Evolutionary conservation across 2,888 invertebrate genomes (phyloP), one percentile per base, ranked within the genome.

Genomic region (Apeira syringaria): DNA sequence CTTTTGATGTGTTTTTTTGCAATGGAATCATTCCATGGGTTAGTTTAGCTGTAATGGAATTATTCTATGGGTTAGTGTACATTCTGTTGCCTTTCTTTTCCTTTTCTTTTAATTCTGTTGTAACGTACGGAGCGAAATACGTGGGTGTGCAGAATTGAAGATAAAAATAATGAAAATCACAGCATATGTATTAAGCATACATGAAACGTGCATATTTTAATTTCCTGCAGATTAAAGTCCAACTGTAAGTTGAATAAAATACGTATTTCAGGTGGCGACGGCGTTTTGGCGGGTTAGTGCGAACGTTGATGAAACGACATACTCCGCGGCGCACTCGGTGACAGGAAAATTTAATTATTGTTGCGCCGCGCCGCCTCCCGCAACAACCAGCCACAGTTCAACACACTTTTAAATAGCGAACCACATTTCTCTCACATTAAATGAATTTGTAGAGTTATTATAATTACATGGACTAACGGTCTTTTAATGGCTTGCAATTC

Each of bases 331-430:
- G 71, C 77, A 70, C 78, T 78, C 76, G 67, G 69, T 68, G 78
- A 68, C 67, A 74, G 67, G 77, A 78, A 82, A 83, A 85, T 87
- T 84, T 86, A 84, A 87, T 86, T 84, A 87, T 85, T 81, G 78
- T 81, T 80, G 71, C 73, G 73, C 39, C 39, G 39, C 27, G 73
- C 39, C 39, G 39, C 27, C 39, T 15, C 28, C 69, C 64, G 73
- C 73, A 73, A 66, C 66, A 66, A 65, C 68, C 68, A 64, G 70
- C 65, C 70, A 74, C 75, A 75, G 74, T 80, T 80, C 67, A 83
- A 80, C 78, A 83, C 76, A 77, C 71, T 81, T 84, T 81, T 81
- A 80, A 81, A 81, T 70, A 75, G 69, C 67, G 59, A 77, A 79
- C 68, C 73, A 77, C 68, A 75, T 75, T 83, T 74, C 68, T 74